Conservation (phyloP, 2,113 vertebrate species). For the Gopherus evgoodei region DNA sequence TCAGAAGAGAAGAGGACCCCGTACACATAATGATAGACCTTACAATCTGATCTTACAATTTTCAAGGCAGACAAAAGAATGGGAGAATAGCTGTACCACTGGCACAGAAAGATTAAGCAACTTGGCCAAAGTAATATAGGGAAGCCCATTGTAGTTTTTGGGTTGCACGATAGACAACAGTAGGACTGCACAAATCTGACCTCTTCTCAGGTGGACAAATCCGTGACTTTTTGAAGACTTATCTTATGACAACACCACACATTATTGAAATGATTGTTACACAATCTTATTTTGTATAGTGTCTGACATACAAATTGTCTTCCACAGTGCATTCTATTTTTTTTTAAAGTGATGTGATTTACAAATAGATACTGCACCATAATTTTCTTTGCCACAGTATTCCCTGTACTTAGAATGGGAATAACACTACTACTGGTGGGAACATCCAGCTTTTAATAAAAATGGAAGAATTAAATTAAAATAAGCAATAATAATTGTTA, state of each 20-base stretch:
- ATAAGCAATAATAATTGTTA: background rate
- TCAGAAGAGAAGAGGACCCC: background rate
- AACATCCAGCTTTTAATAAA: background rate
- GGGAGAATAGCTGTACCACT: background rate
- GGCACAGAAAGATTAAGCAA: background rate
- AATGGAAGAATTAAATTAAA: background rate
- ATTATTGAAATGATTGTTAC: background rate
- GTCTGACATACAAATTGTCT: background rate
- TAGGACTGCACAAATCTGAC: background rate
- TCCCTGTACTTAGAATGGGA: background rate
- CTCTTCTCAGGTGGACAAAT: background rate
- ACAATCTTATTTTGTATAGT: background rate
- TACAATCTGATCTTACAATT: background rate
- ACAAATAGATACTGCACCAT: background rate
- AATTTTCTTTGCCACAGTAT: background rate
- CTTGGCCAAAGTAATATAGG: background rate
- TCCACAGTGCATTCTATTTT: fast-evolving
- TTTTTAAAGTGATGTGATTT: background rate
- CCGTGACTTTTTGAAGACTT: background rate
- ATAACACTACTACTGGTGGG: background rate
- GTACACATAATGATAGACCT: fast-evolving
- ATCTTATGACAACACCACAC: background rate
- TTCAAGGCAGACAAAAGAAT: background rate
- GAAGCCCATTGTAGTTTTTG: background rate
- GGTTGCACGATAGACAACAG: background rate